Evolutionary conservation across 2,113 vertebrate species (phyloP), one percentile per base, ranked within the genome.

Genomic region (Craseonycteris thonglongyai): DNA sequence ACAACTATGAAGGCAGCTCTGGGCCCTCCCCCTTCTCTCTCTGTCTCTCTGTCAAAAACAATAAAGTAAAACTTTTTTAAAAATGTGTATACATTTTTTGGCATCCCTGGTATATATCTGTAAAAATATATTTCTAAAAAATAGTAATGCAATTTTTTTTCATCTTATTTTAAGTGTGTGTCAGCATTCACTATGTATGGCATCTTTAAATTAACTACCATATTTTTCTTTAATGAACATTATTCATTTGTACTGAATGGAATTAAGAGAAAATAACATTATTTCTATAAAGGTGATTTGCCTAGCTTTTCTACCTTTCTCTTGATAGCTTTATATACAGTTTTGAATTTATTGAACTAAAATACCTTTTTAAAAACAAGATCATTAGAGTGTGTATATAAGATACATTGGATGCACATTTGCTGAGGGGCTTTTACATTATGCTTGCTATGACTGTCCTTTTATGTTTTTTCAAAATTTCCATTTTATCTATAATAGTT

Each of bases 151-250:
- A 76, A 5, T 61, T 22, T 92, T 76, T 82, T 63, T 42, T 26
- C 22, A 69, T 59, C 33, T 94, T 12, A 59, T 76, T 93, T 93
- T 78, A 65, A 93, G 75, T 92, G n/a, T 6, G 71, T 76, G 65
- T 90, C 28, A 76, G 22, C 30, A 51, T 80, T 93, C 24, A 85
- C 7, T 35, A 45, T 40, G 33, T 69, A 83, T 40, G 24, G 0
- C 22, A 92, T 75, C 58, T 92, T 75, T 51, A 92, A 40, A 72
- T 93, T 95, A 96, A 88, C 12, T 54, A 45, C 22, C 91, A 0
- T 85, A 35, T 91, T 71, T 89, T 94, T 88, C 30, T 72, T 56
- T 92, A 79, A 84, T 92, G 63, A 74, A 85, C 91, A 65, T 30
- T 86, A 90, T 38, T 94, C 38, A 63, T 63, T 26, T 89, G n/a